These are phyloP conservation scores for Aricia agestis DNA, from an alignment of 1,140 invertebrate species.

Conservation along the genomic window DNA sequence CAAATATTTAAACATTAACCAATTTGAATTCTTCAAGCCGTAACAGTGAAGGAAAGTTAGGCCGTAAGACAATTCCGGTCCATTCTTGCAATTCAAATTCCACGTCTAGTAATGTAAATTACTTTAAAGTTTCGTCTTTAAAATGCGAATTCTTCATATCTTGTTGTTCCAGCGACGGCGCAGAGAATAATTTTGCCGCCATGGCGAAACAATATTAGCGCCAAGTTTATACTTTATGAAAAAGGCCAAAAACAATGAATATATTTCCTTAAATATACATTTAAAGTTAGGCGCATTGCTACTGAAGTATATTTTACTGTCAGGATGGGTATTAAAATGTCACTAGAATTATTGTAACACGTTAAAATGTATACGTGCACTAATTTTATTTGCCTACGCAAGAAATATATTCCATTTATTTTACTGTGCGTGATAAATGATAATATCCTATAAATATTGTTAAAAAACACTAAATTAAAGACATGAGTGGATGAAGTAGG, in stretches of 20 bases:
- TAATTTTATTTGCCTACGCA: too few species aligned
- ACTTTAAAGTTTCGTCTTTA: constrained; percentile 18
- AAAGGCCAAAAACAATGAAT: neutral
- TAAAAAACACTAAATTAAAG: too few species aligned
- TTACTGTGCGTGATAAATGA: too few species aligned
- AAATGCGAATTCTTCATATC: constrained; percentile 19
- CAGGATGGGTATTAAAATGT: too few species aligned
- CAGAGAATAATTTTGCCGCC: constrained; percentile 7
- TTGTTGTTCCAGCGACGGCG: constrained; percentile 13
- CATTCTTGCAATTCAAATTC: constrained; percentile 16
- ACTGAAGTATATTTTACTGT: neutral
- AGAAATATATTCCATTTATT: too few species aligned
- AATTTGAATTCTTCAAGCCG: constrained; percentile 5
- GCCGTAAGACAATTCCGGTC: constrained; percentile 8
- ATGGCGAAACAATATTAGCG: constrained; percentile 8
- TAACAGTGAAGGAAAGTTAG: constrained; percentile 13
- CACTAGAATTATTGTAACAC: too few species aligned
- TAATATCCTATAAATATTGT: too few species aligned
- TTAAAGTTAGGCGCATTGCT: neutral
- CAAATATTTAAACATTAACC: constrained; percentile 6
- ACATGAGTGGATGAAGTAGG: too few species aligned
- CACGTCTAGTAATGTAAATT: constrained; percentile 16
- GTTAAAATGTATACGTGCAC: too few species aligned
- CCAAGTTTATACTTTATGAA: neutral
- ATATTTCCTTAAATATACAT: neutral